A percentile compares a stretch with the other conserved stretches of the same genome.
These are phyloP conservation scores for Falco berigora DNA, from an alignment of 2,797 vertebrate genomes.

Conservation along the genomic window DNA sequence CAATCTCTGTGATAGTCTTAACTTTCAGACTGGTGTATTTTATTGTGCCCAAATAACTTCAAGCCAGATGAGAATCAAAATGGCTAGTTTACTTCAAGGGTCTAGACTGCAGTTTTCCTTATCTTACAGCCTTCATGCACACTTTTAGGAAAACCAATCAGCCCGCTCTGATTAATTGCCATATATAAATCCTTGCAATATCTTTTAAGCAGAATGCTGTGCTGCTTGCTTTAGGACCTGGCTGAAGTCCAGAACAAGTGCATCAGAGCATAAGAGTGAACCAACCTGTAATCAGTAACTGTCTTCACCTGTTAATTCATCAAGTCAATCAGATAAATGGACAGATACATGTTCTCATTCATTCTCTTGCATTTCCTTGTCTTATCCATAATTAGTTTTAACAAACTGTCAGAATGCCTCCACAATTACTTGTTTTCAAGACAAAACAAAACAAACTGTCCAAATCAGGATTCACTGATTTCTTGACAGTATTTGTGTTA, in stretches of 20 bases:
- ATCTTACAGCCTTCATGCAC: not conserved
- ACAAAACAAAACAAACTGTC: not conserved
- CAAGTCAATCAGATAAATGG: no score
- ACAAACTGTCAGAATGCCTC: not conserved
- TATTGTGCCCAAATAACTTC: not conserved
- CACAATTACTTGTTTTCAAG: not conserved
- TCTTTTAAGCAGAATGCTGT: not conserved
- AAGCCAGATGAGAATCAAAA: not conserved
- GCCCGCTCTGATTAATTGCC: not conserved
- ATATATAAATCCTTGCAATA: not conserved
- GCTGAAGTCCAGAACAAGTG: not conserved
- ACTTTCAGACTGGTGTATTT: not conserved
- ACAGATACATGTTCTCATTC: not conserved
- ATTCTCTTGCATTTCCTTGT: not conserved
- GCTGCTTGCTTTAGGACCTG: not conserved
- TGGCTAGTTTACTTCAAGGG: not conserved
- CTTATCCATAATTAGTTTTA: not conserved
- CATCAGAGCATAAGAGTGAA: not conserved
- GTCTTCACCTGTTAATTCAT: not conserved
- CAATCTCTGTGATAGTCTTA: not conserved
- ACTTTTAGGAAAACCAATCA: not conserved
- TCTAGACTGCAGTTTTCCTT: not conserved
- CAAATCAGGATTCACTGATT: not conserved
- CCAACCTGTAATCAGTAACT: not conserved
- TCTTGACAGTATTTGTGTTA: not conserved